Evolutionary conservation across 2,888 invertebrate species (phyloP).

Genomic region (Tridacna crocea): DNA sequence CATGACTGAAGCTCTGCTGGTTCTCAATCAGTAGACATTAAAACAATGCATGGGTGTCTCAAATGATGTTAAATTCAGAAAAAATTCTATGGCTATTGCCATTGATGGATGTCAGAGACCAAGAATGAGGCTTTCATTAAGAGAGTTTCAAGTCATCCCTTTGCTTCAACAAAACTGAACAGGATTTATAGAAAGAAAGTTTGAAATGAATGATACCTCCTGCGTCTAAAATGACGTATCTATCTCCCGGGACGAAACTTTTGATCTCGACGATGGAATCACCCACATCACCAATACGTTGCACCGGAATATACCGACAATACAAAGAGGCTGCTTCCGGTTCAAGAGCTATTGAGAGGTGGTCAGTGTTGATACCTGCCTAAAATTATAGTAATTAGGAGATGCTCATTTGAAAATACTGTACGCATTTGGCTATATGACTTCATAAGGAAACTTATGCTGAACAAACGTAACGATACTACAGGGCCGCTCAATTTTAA

Average conservation of each 20-base stretch:
- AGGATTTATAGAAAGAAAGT: too few species aligned
- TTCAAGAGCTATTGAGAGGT: constrained; percentile 45
- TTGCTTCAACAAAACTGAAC: too few species aligned
- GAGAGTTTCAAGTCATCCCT: too few species aligned
- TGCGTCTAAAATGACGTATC: constrained; percentile 51
- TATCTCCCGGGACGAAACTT: constrained; percentile 36
- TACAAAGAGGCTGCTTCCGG: constrained; percentile 53
- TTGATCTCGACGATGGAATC: constrained; percentile 9
- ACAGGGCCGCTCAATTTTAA: neutral
- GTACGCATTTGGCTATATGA: neutral
- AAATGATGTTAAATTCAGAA: too few species aligned
- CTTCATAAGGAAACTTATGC: neutral
- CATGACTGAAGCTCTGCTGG: too few species aligned
- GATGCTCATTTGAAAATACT: neutral
- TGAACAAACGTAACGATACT: neutral
- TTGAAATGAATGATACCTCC: constrained; percentile 36
- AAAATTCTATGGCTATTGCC: too few species aligned
- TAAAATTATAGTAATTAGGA: constrained; percentile 8
- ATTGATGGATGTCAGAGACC: too few species aligned
- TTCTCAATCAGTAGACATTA: too few species aligned
- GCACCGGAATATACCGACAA: constrained; percentile 40
- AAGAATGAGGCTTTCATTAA: too few species aligned
- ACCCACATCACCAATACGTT: neutral
- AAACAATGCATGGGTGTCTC: too few species aligned
- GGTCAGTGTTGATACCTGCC: constrained; percentile 47